Percentiles rank a stretch among this genome's conserved stretches.
phyloP scores from a whole-genome alignment of 2,888 invertebrate genomes.

The Spicauda simplicius region DNA sequence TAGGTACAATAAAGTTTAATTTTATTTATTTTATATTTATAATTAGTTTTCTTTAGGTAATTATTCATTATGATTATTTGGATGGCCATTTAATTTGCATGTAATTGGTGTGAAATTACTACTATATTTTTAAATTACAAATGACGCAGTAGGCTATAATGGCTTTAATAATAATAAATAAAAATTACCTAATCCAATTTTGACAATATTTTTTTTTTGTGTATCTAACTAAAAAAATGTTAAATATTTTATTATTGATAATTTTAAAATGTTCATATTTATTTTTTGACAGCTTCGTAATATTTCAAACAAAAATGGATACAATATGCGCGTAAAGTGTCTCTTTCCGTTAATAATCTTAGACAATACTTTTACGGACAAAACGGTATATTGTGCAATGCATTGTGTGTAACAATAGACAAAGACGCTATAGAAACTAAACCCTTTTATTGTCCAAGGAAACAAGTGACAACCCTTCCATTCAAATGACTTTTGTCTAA shows the following conservation, averaged over 20 bases:
- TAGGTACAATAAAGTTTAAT: neutral
- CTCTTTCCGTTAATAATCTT: constrained; percentile 46
- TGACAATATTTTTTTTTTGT: too few species aligned
- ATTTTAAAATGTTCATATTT: neutral
- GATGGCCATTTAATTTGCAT: too few species aligned
- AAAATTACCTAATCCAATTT: too few species aligned
- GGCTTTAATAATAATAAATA: too few species aligned
- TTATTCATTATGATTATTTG: too few species aligned
- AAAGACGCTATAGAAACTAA: constrained; percentile 70
- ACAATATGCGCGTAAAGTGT: neutral
- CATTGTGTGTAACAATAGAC: constrained; percentile 63
- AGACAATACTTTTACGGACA: constrained; percentile 55
- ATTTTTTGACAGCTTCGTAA: neutral
- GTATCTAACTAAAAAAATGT: too few species aligned
- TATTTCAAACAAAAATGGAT: neutral
- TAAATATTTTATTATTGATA: too few species aligned
- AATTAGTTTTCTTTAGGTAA: too few species aligned
- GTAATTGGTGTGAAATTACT: too few species aligned
- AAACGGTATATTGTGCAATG: constrained; percentile 72
- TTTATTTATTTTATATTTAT: neutral
- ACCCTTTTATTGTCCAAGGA: constrained; percentile 74
- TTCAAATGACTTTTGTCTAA: constrained; percentile 64
- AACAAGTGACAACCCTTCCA: constrained; percentile 71
- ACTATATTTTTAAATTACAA: too few species aligned
- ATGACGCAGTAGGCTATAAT: too few species aligned